Percentiles rank a stretch among this genome's conserved stretches.
Evolutionary conservation across 2,113 vertebrate species (phyloP).

Genomic region (Acrocephalus arundinaceus): DNA sequence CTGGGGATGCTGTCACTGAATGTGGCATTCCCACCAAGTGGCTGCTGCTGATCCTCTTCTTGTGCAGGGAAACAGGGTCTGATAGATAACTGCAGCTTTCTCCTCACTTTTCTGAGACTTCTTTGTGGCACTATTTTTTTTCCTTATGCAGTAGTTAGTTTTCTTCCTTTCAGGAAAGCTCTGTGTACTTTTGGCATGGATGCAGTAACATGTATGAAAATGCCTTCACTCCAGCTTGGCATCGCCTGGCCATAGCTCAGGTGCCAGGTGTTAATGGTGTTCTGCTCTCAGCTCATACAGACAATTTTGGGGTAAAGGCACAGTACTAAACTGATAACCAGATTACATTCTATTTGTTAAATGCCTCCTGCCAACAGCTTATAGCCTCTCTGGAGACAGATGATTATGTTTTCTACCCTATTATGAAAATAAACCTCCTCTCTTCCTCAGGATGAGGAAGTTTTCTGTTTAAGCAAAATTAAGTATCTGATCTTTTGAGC

Average conservation of each 20-base stretch:
- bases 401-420: background rate
- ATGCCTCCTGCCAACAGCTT: background rate
- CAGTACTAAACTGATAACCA: background rate
- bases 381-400: background rate
- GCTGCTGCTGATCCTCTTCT: accelerated
- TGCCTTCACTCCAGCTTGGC: background rate
- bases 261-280: background rate
- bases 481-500: background rate
- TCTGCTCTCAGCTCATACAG: background rate
- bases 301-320: background rate
- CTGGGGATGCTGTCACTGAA: background rate
- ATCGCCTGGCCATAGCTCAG: accelerated
- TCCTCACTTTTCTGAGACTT: background rate
- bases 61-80: background rate
- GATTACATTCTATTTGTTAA: background rate
- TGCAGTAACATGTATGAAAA: accelerated
- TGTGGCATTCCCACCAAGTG: background rate
- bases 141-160: background rate
- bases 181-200: background rate
- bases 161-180: background rate
- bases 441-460: background rate
- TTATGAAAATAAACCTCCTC: background rate
- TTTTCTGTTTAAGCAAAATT: background rate
- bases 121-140: background rate
- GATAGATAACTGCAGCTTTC: background rate